Conservation (phyloP, 2,113 vertebrate species). For the Glaucidium brasilianum region DNA sequence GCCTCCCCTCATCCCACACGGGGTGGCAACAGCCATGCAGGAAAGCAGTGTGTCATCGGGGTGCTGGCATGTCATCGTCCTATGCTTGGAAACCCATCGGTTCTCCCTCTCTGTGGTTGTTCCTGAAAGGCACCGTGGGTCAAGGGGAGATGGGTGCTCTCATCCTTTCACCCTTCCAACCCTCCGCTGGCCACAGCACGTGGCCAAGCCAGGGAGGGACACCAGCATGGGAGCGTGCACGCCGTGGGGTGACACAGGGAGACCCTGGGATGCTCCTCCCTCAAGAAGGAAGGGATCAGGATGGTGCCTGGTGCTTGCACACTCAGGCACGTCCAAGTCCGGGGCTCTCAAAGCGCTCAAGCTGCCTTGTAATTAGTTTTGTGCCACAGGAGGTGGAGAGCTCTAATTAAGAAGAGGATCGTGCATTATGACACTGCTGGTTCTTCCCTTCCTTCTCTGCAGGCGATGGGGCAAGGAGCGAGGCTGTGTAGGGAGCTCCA, state of each 20-base stretch:
- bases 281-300: not conserved
- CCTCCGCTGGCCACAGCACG: fast-evolving
- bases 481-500: not conserved
- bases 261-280: not conserved
- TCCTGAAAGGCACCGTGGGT: not conserved
- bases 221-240: fast-evolving
- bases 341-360: not conserved
- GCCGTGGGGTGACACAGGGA: not conserved
- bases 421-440: not conserved
- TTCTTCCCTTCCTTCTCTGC: slow-evolving; percentile 42
- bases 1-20: not conserved
- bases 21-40: not conserved
- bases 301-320: not conserved
- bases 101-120: not conserved
- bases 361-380: slow-evolving; percentile 45
- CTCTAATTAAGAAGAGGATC: not conserved
- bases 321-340: not conserved
- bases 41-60: not conserved
- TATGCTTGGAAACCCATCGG: fast-evolving
- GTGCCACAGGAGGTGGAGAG: not conserved
- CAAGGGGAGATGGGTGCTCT: not conserved
- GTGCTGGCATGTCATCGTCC: fast-evolving
- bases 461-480: not conserved
- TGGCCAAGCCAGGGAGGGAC: not conserved
- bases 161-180: fast-evolving